Base-by-base conservation (phyloP, 1,140 invertebrate genomes). In the Caerostris extrusa region DNA sequence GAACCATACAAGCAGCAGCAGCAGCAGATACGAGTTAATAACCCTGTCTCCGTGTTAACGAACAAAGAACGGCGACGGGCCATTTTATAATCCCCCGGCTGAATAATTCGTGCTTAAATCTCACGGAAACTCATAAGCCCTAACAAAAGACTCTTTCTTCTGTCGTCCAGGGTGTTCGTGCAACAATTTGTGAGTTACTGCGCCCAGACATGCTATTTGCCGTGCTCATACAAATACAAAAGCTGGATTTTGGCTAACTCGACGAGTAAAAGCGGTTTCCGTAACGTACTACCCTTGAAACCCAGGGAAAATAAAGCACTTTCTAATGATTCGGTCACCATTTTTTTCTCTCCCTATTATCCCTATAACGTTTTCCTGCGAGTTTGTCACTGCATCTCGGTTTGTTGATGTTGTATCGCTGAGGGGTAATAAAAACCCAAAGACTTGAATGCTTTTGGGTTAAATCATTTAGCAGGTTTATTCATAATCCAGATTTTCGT, bases 151-250 rank as follows among this genome's bases (percentile, higher is more conserved):
- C 17, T 56, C 77, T 67, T 91, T 91, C 77, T 91, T 91, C 90
- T 91, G 77, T 91, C 90, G 77, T 85, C 50, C 81, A 85, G 58
- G 34, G 57, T 64, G 77, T 64, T 91, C 90, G 90, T 82, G 77
- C 90, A 83, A 91, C 90, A 91, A 91, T 83, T 91, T 91, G 81
- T 91, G 90, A 91, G 90, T 91, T 91, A 91, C 90, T 55, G 90
- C 77, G 12, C 57, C 57, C 17, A 55, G 77, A 64, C 90, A 91
- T 91, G 90, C 90, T 83, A 91, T n/a, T 67, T 91, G 90, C 60
- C 90, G 90, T 91, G 90, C 85, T 85, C 64, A 64, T 61, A 91
- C 77, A 61, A 85, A 83, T 91, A 83, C 19, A 85, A 91, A 91
- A 85, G 53, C 19, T 64, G 81, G 90, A 85, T 64, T 91, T 89